Evolutionary conservation across 1,140 invertebrate genomes (phyloP).

Genomic region (Euwallacea fornicatus): DNA sequence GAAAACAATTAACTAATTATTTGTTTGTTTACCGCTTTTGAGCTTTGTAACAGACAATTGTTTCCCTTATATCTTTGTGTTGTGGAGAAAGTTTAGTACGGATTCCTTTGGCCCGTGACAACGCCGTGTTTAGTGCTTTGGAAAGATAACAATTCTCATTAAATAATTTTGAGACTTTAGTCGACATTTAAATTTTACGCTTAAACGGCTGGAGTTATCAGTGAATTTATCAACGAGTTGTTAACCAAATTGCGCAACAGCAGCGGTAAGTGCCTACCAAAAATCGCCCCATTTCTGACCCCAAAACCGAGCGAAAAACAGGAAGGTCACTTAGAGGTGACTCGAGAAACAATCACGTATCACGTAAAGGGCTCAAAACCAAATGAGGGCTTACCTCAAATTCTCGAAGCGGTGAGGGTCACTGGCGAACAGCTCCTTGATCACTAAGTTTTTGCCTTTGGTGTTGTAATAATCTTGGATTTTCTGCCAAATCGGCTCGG

Average conservation of each 20-base stretch:
- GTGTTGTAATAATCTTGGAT: conserved; percentile 71
- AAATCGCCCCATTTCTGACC: not conserved
- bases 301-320: not conserved
- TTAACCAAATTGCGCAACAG: not conserved
- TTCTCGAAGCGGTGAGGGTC: conserved; percentile 78
- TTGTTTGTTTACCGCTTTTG: no score
- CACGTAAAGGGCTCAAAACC: not conserved
- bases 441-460: conserved; percentile 71
- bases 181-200: no score
- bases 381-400: conserved; percentile 67
- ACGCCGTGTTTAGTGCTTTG: no score
- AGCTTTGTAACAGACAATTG: no score
- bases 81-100: no score
- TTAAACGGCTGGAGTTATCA: no score
- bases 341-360: conserved; percentile 6
- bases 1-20: no score
- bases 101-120: no score
- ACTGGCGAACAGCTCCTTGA: conserved; percentile 73
- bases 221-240: not conserved
- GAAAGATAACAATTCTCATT: no score
- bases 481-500: conserved; percentile 70
- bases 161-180: no score
- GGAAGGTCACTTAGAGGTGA: conserved; percentile 47
- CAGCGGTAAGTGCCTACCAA: not conserved
- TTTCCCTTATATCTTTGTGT: no score